Conservation (phyloP, 2,888 invertebrate genomes). For the Fragum fragum region DNA sequence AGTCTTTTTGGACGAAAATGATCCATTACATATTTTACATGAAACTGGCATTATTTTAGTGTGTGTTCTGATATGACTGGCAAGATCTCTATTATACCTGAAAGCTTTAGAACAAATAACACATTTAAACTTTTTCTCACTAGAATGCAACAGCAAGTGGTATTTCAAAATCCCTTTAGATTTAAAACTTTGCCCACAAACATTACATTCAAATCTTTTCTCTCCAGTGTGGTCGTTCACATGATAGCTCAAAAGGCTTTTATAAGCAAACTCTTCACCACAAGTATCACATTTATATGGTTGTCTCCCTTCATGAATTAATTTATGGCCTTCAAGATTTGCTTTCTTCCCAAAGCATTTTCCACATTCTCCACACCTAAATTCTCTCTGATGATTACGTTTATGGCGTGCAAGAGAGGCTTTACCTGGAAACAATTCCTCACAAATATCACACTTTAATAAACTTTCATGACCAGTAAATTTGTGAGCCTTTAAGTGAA, state of each 20-base stretch:
- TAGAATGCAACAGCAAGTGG: neutral
- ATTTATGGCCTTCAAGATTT: neutral
- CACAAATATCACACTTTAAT: neutral
- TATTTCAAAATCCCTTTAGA: neutral
- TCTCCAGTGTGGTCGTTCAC: neutral
- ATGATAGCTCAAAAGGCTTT: neutral
- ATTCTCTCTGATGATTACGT: neutral
- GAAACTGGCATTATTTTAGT: neutral
- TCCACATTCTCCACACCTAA: neutral
- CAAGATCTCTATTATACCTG: neutral
- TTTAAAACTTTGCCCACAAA: neutral
- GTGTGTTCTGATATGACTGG: neutral
- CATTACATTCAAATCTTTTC: neutral
- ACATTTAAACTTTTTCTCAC: neutral
- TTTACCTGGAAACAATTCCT: neutral
- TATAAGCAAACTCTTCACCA: neutral
- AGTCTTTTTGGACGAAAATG: neutral
- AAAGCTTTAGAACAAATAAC: neutral
- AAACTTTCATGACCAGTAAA: no score
- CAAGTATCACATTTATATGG: slow-evolving; percentile 6
- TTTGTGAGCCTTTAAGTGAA: no score
- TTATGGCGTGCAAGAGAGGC: neutral
- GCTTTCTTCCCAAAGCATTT: neutral
- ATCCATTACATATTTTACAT: neutral
- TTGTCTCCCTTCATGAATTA: slow-evolving; percentile 7